Evolutionary conservation across 2,113 vertebrate genomes (phyloP).

Genomic region (Lonchura striata): DNA sequence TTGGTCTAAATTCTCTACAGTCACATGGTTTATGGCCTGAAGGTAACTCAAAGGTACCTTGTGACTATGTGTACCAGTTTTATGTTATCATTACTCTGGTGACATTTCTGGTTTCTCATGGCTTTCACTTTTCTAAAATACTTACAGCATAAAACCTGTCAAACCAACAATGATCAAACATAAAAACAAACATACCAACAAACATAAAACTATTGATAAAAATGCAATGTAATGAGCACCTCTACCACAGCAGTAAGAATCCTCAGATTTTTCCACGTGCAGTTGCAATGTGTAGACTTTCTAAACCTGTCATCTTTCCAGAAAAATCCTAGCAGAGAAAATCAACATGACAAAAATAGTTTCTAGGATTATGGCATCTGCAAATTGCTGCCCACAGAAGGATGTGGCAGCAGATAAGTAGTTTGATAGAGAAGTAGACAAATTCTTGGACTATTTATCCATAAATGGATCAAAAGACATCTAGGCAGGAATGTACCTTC

Average conservation of each 20-base stretch:
- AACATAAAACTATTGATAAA: background rate
- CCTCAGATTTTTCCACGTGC: background rate
- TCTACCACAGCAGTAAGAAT: background rate
- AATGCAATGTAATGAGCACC: background rate
- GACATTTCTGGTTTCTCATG: background rate
- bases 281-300: background rate
- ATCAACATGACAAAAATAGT: background rate
- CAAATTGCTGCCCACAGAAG: background rate
- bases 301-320: background rate
- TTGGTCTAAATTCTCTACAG: background rate
- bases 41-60: background rate
- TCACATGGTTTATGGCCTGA: background rate
- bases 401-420: background rate
- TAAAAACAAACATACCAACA: background rate
- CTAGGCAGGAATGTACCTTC: background rate
- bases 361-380: background rate
- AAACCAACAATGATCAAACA: background rate
- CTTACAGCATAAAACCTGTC: background rate
- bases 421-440: background rate
- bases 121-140: background rate
- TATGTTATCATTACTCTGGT: background rate
- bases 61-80: background rate
- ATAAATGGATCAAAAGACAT: background rate
- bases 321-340: background rate
- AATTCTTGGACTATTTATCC: background rate